phyloP scores from a whole-genome alignment of 2,888 invertebrate species.

The Lysandra coridon region DNA sequence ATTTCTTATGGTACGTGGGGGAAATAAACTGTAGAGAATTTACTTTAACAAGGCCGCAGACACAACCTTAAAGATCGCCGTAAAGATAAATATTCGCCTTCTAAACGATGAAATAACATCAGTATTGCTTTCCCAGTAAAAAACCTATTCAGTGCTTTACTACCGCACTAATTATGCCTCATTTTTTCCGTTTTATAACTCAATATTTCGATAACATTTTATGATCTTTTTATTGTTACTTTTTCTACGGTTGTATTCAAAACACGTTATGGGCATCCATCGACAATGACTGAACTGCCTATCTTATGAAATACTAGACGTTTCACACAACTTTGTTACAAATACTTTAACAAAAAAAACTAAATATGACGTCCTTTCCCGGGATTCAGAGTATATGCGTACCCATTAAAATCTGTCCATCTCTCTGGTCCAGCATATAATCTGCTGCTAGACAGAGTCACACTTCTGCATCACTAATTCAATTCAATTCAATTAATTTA shows the following conservation, averaged over 20 bases:
- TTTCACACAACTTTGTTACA: no score
- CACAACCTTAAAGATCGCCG: constrained; percentile 20
- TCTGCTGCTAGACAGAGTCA: no score
- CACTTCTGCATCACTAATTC: no score
- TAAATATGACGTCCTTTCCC: no score
- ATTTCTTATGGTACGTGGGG: constrained; percentile 7
- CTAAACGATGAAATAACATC: constrained; percentile 41
- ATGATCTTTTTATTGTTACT: constrained; percentile 41
- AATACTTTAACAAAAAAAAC: no score
- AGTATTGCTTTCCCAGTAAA: constrained; percentile 55
- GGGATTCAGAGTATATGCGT: no score
- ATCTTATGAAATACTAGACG: no score
- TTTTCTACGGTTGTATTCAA: background rate
- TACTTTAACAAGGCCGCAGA: constrained; percentile 15
- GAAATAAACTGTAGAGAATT: constrained; percentile 8
- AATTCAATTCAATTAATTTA: no score
- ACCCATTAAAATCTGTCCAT: no score
- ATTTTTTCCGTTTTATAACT: constrained; percentile 50
- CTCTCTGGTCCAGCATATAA: no score
- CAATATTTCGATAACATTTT: constrained; percentile 53
- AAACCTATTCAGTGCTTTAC: constrained; percentile 63
- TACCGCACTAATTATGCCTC: constrained; percentile 58
- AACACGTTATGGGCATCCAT: background rate
- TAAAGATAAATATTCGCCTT: constrained; percentile 31
- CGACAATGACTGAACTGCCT: no score